Evolutionary conservation across 92 coral and sea anemone genomes (phyloP).

Genomic region (Zoanthus solanderi): DNA sequence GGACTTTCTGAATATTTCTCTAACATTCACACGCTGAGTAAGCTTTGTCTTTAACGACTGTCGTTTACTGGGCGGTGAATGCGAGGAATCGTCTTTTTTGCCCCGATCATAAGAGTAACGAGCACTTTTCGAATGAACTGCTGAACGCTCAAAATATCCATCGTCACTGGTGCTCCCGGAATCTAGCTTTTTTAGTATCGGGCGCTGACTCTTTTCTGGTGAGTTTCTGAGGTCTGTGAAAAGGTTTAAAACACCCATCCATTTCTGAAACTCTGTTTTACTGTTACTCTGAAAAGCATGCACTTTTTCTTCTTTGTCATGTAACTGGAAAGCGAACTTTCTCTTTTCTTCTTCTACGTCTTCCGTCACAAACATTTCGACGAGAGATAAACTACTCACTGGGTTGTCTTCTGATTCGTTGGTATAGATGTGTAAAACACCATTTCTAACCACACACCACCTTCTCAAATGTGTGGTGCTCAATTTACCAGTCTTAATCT

Average conservation of each 20-base stretch:
- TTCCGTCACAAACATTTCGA: constrained; percentile 87
- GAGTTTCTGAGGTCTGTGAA: constrained; percentile 77
- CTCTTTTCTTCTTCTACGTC: constrained; percentile 67
- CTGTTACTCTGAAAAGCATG: constrained; percentile 67
- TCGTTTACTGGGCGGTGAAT: constrained; percentile 68
- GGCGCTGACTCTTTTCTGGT: constrained; percentile 57
- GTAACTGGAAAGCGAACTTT: constrained; percentile 72
- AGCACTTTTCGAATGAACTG: constrained; percentile 62
- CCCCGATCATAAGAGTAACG: constrained; percentile 55
- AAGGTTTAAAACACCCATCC: constrained; percentile 79
- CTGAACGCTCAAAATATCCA: constrained; percentile 64
- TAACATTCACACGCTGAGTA: constrained; percentile 77
- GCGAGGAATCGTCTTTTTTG: constrained; percentile 70
- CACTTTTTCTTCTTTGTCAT: constrained; percentile 75
- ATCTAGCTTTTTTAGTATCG: constrained; percentile 43
- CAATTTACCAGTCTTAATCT: constrained; percentile 79
- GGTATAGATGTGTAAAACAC: constrained; percentile 79
- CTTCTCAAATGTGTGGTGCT: constrained; percentile 89
- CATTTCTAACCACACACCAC: constrained; percentile 95
- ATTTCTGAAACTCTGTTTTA: constrained; percentile 78
- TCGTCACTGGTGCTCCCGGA: constrained; percentile 52
- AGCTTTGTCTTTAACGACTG: constrained; percentile 79
- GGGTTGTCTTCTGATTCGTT: constrained; percentile 75
- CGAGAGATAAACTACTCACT: constrained; percentile 64
- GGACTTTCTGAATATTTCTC: constrained; percentile 80